Evolutionary conservation across 2,113 vertebrate species (phyloP).

Genomic region (Dasyornis broadbenti): DNA sequence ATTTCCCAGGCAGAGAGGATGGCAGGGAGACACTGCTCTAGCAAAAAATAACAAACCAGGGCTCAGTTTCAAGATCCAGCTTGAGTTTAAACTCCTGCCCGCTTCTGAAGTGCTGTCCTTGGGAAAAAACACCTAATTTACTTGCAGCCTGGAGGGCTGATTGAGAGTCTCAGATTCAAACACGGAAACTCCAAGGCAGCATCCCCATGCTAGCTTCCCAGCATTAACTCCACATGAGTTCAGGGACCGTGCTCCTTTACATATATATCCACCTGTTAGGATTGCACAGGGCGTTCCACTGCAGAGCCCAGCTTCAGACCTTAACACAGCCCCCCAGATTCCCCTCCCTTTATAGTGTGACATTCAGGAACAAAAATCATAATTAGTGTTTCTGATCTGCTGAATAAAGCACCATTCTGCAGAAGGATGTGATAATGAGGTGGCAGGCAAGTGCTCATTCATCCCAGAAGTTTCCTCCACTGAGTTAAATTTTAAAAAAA

Average conservation of each 20-base stretch:
- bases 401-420: background rate
- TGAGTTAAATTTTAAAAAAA: background rate
- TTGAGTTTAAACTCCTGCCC: background rate
- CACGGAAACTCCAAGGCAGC: background rate
- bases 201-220: background rate
- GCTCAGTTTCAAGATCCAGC: background rate
- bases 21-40: background rate
- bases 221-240: background rate
- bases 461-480: background rate
- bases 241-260: rapidly evolving
- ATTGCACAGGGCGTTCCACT: background rate
- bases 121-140: background rate
- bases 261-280: background rate
- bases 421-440: background rate
- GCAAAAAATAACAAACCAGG: background rate
- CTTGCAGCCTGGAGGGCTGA: background rate
- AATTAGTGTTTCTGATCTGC: background rate
- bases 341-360: background rate
- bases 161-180: background rate
- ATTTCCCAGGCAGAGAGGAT: background rate
- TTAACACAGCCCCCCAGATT: background rate
- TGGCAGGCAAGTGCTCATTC: background rate
- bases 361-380: background rate
- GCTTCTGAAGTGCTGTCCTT: background rate
- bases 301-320: background rate